Percentiles rank a stretch among this genome's conserved stretches.
Evolutionary conservation across 2,113 vertebrate genomes (phyloP).

Genomic region (Mirza zaza): DNA sequence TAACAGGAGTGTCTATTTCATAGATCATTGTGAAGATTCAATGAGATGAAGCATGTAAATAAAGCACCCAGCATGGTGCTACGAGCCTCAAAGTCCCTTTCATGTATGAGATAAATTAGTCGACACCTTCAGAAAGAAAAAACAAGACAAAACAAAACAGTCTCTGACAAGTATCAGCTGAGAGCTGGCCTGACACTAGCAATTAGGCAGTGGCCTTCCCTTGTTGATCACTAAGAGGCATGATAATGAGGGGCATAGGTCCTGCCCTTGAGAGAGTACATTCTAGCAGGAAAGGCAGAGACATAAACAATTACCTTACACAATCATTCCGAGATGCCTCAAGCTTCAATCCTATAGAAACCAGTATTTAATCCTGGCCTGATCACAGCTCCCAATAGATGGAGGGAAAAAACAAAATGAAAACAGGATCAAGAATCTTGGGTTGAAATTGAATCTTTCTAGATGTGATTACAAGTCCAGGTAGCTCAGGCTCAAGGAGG

Average conservation of each 20-base stretch:
- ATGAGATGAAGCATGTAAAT: not conserved
- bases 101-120: not conserved
- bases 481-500: not conserved
- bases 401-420: not conserved
- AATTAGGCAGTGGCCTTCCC: not conserved
- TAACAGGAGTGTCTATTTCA: not conserved
- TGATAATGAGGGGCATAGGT: not conserved
- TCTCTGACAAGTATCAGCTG: not conserved
- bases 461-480: not conserved
- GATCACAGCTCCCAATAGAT: not conserved
- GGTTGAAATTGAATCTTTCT: not conserved
- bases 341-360: not conserved
- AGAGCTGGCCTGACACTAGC: not conserved
- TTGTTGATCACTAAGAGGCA: not conserved
- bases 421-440: not conserved
- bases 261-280: not conserved
- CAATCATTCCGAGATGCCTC: not conserved
- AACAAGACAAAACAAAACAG: not conserved
- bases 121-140: not conserved
- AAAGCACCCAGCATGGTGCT: not conserved
- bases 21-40: not conserved
- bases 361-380: not conserved
- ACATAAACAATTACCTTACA: not conserved
- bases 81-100: not conserved
- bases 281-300: not conserved